Evolutionary conservation across 2,113 vertebrate genomes (phyloP).

Genomic region (Boulengeromyrus knoepffleri): DNA sequence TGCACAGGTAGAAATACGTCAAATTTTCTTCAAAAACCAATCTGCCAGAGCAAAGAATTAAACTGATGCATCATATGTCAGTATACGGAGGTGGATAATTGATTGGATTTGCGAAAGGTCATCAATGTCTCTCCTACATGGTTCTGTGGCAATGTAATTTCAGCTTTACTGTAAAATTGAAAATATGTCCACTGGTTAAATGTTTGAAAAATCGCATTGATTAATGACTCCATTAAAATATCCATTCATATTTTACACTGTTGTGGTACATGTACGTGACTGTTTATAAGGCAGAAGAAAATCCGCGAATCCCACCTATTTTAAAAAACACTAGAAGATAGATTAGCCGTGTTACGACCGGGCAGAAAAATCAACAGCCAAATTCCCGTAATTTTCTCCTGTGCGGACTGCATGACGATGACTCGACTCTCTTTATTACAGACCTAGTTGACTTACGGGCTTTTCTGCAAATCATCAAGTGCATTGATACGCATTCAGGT

Average conservation of each 20-base stretch:
- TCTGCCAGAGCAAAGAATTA: background rate
- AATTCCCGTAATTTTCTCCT: background rate
- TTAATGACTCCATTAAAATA: conserved; percentile 3
- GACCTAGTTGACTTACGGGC: background rate
- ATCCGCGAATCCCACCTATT: background rate
- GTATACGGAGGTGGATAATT: background rate
- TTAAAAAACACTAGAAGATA: background rate
- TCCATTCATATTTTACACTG: background rate
- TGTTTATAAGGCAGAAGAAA: background rate
- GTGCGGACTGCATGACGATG: background rate
- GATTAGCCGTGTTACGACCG: background rate
- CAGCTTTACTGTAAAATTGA: background rate
- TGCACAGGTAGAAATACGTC: background rate
- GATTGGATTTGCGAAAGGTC: background rate
- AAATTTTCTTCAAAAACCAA: background rate
- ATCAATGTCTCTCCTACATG: background rate
- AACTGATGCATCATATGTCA: background rate
- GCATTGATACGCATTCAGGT: background rate
- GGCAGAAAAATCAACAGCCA: background rate
- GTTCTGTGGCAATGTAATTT: background rate
- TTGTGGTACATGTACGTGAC: background rate
- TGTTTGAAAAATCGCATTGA: background rate
- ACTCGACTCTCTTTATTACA: background rate
- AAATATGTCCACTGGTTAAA: background rate
- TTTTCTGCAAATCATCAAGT: background rate